Evolutionary conservation across 2,797 vertebrate genomes (phyloP), one percentile per base, ranked within the genome.

Genomic region (Lacerta viridis): DNA sequence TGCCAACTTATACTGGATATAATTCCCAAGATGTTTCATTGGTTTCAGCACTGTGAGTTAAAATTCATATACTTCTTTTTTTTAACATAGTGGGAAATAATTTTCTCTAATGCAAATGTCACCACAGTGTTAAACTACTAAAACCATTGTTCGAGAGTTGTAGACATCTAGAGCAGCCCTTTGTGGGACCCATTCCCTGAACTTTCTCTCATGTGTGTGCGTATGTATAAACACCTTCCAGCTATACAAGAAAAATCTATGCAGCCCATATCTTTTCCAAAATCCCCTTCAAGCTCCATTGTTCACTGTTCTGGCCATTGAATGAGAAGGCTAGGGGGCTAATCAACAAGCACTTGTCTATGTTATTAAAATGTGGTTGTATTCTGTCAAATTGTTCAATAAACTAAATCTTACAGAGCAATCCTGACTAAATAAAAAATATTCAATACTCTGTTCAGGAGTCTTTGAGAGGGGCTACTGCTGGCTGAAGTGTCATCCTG

Each of bases 1-100:
- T 89, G 7, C 85, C 83, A 83, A 88, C 86, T 66, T 8, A 13
- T 33, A 78, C 41, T 39, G 25, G 39, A 36, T 27, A 66, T 27
- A 6, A 27, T 39, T 23, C 50, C 25, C 25, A n/a, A 64, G 33
- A 11, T 20, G 18, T 80, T 80, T 55, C 33, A 36, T 25, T 36
- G 20, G 33, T 13, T 80, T 80, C 20, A 36, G 79, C 25, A 20
- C 7, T 2, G 20, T 25, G 33, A 80, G 55, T 50, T 36, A 55
- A 80, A 59, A 61, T 4, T 17, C 20, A n/a, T 18, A 61, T 61
- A 23, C 15, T 1, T 27, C 25, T 5, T 43, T 43, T 33, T 46
- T 50, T 11, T 11, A 2, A 29, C 10, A 46, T 15, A 50, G 27
- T 50, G 29, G 6, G 76, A 46, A 78, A 78, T 41, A 27, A 29